These are phyloP conservation scores for Drosophila parvula DNA, from an alignment of 1,140 invertebrate species.

Conservation along the genomic window DNA sequence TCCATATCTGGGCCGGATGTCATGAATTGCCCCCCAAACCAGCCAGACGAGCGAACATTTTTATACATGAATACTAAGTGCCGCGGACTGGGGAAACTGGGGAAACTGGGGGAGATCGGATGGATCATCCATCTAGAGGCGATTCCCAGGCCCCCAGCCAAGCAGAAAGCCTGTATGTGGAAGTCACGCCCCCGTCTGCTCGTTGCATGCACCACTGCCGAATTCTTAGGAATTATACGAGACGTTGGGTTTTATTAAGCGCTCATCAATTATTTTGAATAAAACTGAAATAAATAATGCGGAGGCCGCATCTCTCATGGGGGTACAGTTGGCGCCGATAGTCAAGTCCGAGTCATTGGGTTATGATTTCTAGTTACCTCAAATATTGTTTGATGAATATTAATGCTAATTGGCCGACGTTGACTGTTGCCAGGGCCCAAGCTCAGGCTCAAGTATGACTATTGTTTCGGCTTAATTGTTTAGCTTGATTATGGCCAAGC, in stretches of 20 bases:
- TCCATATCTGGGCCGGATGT: constrained; percentile 76
- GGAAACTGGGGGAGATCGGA: too few species aligned
- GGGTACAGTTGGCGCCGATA: constrained; percentile 71
- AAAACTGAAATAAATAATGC: constrained; percentile 67
- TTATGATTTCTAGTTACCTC: constrained; percentile 71
- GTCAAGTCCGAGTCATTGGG: constrained; percentile 20
- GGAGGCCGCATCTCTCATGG: constrained; percentile 6
- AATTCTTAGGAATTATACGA: constrained; percentile 80
- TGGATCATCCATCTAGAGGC: constrained; percentile 11
- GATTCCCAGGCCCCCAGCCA: constrained; percentile 73
- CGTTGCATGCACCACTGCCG: constrained; percentile 69
- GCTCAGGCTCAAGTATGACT: constrained; percentile 68
- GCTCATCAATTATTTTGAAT: constrained; percentile 73
- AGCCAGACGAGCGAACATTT: constrained; percentile 36
- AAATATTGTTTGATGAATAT: constrained; percentile 59
- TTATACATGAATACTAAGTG: constrained; percentile 69
- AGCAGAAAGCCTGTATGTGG: constrained; percentile 69
- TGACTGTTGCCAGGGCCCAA: constrained; percentile 61
- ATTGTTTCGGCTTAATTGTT: constrained; percentile 76
- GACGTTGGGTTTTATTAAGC: constrained; percentile 82
- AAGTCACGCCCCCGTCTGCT: constrained; percentile 48
- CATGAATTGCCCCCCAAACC: constrained; percentile 52
- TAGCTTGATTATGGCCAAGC: constrained; percentile 73
- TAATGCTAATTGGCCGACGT: constrained; percentile 62
- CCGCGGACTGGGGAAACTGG: constrained; percentile 31